phyloP scores from a whole-genome alignment of 1,140 invertebrate species.

The Tetramorium alpestre region DNA sequence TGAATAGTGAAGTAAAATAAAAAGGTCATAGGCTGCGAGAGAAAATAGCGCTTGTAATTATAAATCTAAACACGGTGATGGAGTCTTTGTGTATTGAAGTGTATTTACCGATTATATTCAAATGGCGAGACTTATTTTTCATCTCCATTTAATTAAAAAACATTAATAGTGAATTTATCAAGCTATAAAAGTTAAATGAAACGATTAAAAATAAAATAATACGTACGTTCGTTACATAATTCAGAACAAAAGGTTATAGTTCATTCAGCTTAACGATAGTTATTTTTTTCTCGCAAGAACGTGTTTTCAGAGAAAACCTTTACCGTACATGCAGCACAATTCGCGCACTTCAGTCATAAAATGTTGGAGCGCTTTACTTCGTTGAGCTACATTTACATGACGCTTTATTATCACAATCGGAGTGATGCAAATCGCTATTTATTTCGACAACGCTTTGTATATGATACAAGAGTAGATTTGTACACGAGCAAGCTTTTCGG shows the following conservation, averaged over 20 bases:
- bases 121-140: not conserved
- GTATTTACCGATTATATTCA: not conserved
- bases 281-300: not conserved
- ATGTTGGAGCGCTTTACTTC: not conserved
- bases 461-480: not conserved
- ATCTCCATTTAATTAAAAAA: not conserved
- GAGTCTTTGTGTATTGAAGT: not conserved
- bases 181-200: not conserved
- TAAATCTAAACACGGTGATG: not conserved
- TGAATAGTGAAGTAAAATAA: not conserved
- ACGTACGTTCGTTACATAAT: not conserved
- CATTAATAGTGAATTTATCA: not conserved
- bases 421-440: conserved; percentile 9
- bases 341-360: not conserved
- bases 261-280: not conserved
- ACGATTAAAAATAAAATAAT: not conserved
- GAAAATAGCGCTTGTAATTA: not conserved
- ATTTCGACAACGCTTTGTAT: not conserved
- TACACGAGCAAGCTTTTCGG: not conserved
- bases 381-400: not conserved
- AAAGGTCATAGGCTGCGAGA: not conserved
- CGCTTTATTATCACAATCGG: conserved; percentile 9
- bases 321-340: not conserved
- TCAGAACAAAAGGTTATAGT: not conserved
- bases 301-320: not conserved